These are phyloP conservation scores for Quiscalus mexicanus DNA, from an alignment of 2,113 vertebrate species.

Conservation along the genomic window DNA sequence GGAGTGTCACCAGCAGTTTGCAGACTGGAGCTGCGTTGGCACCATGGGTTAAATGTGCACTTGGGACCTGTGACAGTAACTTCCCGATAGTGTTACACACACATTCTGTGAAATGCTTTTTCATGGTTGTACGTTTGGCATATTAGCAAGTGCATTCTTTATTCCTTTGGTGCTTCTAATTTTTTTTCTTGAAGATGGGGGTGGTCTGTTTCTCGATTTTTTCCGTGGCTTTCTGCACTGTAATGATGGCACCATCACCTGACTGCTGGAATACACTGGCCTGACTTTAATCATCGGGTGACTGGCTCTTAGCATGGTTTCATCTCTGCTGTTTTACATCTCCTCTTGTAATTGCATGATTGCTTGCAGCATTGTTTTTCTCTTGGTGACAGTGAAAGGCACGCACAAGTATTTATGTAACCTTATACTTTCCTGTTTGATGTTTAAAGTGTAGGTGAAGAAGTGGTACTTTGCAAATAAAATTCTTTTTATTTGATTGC, in stretches of 20 bases:
- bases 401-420: background rate
- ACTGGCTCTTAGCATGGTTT: slow-evolving; percentile 46
- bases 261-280: slow-evolving; percentile 61
- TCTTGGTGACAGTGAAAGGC: slow-evolving; percentile 32
- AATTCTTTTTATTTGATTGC: background rate
- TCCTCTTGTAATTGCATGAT: slow-evolving; percentile 44
- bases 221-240: slow-evolving; percentile 66
- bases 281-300: slow-evolving; percentile 70
- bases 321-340: slow-evolving; percentile 58
- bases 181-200: slow-evolving; percentile 54
- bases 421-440: slow-evolving; percentile 17
- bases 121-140: background rate
- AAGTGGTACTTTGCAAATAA: background rate
- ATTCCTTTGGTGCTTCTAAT: slow-evolving; percentile 16
- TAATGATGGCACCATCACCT: slow-evolving; percentile 70
- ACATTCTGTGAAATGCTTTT: background rate
- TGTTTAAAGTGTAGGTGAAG: background rate
- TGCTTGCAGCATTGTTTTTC: slow-evolving; percentile 59
- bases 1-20: background rate
- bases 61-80: background rate
- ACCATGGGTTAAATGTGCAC: background rate
- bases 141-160: background rate
- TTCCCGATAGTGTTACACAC: accelerated
- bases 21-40: background rate
- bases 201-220: slow-evolving; percentile 61